Evolutionary conservation across 92 coral and sea anemone genomes (phyloP).

Genomic region (Paramuricea clavata): DNA sequence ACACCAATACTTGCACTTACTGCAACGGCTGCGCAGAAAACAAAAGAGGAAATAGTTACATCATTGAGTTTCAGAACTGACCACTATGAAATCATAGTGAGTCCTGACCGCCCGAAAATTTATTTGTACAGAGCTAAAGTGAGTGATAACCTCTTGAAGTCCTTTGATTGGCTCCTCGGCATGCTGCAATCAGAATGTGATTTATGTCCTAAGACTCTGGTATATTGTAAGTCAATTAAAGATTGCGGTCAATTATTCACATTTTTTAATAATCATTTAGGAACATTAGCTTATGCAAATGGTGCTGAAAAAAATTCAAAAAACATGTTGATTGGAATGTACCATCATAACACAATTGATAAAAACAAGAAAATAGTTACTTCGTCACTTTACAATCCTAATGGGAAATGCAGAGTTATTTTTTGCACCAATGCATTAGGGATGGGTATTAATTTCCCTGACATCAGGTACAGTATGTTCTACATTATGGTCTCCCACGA

Average conservation of each 20-base stretch:
- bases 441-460: constrained; percentile 71
- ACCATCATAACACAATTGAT: constrained; percentile 65
- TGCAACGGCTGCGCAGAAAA: constrained; percentile 47
- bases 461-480: constrained; percentile 60
- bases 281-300: neutral
- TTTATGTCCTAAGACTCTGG: constrained; percentile 49
- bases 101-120: neutral
- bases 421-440: constrained; percentile 78
- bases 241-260: constrained; percentile 68
- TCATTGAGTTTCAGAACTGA: constrained; percentile 39
- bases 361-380: constrained; percentile 53
- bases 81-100: constrained; percentile 18
- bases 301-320: neutral
- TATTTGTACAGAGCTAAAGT: neutral
- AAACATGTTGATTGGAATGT: constrained; percentile 55
- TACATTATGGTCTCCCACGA: constrained; percentile 73
- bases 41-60: neutral
- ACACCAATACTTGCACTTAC: constrained; percentile 29
- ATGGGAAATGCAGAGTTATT: constrained; percentile 66
- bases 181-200: constrained; percentile 45
- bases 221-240: constrained; percentile 69
- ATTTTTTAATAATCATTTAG: constrained; percentile 49
- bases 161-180: constrained; percentile 63
- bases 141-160: constrained; percentile 13
- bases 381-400: constrained; percentile 18